Conservation (phyloP, 1,140 invertebrate species). For the Drosophila yakuba region DNA sequence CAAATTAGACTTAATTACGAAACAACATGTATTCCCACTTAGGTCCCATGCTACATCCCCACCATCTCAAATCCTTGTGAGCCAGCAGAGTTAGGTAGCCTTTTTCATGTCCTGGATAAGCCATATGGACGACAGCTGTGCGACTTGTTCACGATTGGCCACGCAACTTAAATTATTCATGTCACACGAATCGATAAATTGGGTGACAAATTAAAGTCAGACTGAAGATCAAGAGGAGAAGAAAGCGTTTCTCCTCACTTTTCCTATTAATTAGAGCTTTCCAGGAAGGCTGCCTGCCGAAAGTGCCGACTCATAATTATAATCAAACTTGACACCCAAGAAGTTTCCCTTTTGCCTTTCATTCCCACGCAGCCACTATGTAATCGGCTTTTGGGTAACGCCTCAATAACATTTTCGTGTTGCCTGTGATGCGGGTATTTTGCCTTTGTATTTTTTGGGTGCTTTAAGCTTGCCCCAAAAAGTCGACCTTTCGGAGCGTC, state of each 20-base stretch:
- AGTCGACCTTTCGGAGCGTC: slow-evolving; percentile 26
- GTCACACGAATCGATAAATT: slow-evolving; percentile 27
- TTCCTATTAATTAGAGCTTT: slow-evolving; percentile 12
- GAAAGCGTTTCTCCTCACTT: background rate
- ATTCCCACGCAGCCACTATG: slow-evolving; percentile 11
- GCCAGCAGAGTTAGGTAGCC: slow-evolving; percentile 4
- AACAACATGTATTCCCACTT: slow-evolving; percentile 76
- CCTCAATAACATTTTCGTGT: slow-evolving; percentile 51
- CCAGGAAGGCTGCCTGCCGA: slow-evolving; percentile 7
- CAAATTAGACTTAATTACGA: slow-evolving; percentile 78
- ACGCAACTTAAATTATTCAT: slow-evolving; percentile 27
- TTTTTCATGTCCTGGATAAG: background rate
- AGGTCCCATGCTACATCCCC: slow-evolving; percentile 20
- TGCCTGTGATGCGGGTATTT: slow-evolving; percentile 48
- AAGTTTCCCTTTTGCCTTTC: background rate
- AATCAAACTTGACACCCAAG: slow-evolving; percentile 74
- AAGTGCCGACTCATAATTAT: slow-evolving; percentile 73
- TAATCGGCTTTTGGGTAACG: slow-evolving; percentile 71
- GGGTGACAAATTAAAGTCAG: slow-evolving; percentile 39
- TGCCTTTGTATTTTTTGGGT: slow-evolving; percentile 46
- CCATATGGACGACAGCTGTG: slow-evolving; percentile 16
- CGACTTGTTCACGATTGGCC: background rate
- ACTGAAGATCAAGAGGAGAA: slow-evolving; percentile 12
- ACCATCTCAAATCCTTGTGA: background rate
- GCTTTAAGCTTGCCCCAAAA: slow-evolving; percentile 37